These are phyloP conservation scores for Anolis carolinensis DNA, from an alignment of 2,113 vertebrate species.

Conservation along the genomic window DNA sequence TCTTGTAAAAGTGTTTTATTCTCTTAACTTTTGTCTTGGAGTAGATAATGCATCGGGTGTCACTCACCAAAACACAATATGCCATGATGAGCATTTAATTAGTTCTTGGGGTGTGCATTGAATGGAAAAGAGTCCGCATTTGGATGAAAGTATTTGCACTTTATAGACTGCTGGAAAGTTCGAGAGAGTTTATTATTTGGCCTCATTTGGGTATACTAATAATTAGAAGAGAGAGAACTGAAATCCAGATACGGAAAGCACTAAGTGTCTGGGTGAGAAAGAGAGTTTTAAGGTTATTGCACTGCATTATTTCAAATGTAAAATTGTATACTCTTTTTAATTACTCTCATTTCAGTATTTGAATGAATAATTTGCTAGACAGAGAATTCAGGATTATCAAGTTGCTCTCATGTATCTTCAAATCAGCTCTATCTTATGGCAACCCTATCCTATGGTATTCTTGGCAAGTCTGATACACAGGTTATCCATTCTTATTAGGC, in stretches of 20 bases:
- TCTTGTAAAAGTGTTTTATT: slow-evolving; percentile 61
- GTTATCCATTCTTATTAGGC: too few relatives aligned
- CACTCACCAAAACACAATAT: slow-evolving; percentile 20
- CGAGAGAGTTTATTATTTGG: slow-evolving; percentile 24
- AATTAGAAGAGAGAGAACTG: not conserved
- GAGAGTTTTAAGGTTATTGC: not conserved
- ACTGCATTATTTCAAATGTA: not conserved
- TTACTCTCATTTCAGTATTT: not conserved
- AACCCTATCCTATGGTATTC: too few relatives aligned
- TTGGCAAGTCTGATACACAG: too few relatives aligned
- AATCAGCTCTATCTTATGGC: too few relatives aligned
- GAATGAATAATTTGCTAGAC: not conserved
- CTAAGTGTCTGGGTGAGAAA: not conserved
- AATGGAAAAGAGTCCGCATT: slow-evolving; percentile 35
- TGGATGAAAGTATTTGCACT: slow-evolving; percentile 33
- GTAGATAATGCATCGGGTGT: slow-evolving; percentile 54
- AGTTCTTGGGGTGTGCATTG: slow-evolving; percentile 39
- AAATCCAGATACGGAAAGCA: not conserved
- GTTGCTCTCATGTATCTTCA: too few relatives aligned
- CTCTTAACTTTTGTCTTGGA: slow-evolving; percentile 66
- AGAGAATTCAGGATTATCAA: too few relatives aligned
- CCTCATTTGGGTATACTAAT: slow-evolving; percentile 9
- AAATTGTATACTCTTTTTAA: not conserved
- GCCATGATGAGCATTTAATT: slow-evolving; percentile 50
- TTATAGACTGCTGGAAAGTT: slow-evolving; percentile 31